phyloP scores from a whole-genome alignment of 1,140 invertebrate species.

The Rhynchophorus ferrugineus region DNA sequence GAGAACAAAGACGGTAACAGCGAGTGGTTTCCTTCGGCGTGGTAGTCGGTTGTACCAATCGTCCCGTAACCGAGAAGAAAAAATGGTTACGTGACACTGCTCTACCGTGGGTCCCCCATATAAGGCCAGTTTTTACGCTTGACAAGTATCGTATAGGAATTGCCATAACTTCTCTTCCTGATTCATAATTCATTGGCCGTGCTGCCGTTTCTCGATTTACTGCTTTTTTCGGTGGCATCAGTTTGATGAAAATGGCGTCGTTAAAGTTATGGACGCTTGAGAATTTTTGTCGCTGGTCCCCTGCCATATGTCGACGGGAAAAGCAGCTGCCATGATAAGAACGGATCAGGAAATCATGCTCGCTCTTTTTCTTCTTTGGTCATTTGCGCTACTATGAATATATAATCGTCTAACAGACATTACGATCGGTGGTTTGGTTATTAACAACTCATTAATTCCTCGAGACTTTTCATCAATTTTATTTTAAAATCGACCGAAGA shows the following conservation, averaged over 20 bases:
- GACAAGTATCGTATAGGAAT: constrained; percentile 4
- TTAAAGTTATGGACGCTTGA: constrained; percentile 13
- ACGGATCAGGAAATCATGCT: too few species aligned
- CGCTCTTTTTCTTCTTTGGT: too few species aligned
- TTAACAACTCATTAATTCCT: too few species aligned
- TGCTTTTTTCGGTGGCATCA: constrained; percentile 14
- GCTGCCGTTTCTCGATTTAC: constrained; percentile 11
- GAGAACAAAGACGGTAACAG: too few species aligned
- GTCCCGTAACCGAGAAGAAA: too few species aligned
- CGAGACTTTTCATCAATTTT: too few species aligned
- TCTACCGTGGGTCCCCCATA: constrained; percentile 1
- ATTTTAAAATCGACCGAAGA: too few species aligned
- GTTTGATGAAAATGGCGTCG: constrained; percentile 21
- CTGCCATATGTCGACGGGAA: constrained; percentile 7
- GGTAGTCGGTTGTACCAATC: too few species aligned
- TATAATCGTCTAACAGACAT: too few species aligned
- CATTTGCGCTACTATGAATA: too few species aligned
- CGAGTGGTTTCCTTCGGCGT: too few species aligned
- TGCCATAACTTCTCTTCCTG: constrained; percentile 21
- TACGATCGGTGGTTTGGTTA: too few species aligned
- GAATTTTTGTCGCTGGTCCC: constrained; percentile 7
- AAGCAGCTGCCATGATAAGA: background rate
- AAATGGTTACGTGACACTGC: constrained; percentile 3
- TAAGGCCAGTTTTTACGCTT: constrained; percentile 11
- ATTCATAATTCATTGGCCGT: constrained; percentile 20